phyloP scores from a whole-genome alignment of 2,888 invertebrate species.

The Lydus trimaculatus region DNA sequence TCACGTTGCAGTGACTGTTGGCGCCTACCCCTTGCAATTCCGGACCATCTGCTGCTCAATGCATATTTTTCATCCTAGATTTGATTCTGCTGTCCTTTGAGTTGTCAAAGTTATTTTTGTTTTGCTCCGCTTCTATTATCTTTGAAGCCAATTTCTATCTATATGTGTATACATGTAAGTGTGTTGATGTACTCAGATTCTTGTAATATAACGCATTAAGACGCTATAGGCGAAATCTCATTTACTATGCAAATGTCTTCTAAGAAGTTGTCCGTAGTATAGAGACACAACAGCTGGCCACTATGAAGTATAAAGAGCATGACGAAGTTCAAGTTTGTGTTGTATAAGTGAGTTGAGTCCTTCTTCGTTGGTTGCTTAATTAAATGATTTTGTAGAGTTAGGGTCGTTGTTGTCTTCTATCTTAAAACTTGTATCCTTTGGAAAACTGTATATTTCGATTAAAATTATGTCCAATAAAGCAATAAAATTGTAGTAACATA shows the following conservation, averaged over 20 bases:
- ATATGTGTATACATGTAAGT: conserved; percentile 7
- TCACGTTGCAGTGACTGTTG: conserved; percentile 57
- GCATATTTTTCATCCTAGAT: conserved; percentile 60
- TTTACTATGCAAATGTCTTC: conserved; percentile 61
- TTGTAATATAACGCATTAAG: conserved; percentile 39
- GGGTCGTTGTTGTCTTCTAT: background rate
- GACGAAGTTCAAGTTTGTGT: conserved; percentile 44
- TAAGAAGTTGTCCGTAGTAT: conserved; percentile 56
- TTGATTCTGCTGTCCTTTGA: conserved; percentile 46
- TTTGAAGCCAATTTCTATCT: conserved; percentile 22
- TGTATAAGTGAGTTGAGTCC: conserved; percentile 35
- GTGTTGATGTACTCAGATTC: conserved; percentile 12
- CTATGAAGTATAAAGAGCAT: conserved; percentile 67
- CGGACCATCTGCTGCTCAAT: conserved; percentile 56
- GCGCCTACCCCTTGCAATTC: conserved; percentile 56
- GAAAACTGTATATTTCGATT: background rate
- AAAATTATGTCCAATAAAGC: background rate
- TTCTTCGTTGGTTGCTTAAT: conserved; percentile 50
- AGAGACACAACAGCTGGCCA: conserved; percentile 63
- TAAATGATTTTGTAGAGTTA: conserved; percentile 34
- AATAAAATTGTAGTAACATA: conserved; percentile 15
- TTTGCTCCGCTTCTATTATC: conserved; percentile 25
- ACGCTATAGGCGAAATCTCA: conserved; percentile 52
- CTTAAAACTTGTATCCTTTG: background rate
- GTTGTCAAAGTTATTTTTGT: conserved; percentile 36